Base-by-base conservation (phyloP, 2,888 invertebrate species). In the Phrixothrix hirtus region DNA sequence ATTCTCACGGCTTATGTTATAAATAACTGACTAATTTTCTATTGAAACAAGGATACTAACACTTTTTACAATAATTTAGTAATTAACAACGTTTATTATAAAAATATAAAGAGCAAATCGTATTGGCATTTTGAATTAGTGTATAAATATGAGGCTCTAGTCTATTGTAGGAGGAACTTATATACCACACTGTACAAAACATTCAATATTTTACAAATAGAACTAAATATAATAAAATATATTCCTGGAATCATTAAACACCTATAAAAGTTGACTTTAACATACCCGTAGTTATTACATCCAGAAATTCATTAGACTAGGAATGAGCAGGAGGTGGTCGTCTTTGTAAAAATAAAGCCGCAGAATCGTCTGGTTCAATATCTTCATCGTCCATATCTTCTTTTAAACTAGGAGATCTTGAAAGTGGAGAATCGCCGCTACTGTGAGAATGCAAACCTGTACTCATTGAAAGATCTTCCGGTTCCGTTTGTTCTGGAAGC, bases 401-500 rank as follows among this genome's bases (percentile, higher is more conserved):
- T 44, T 67, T 62, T 37, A 76, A 75, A 60, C 77, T 76, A 0
- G 69, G 68, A 1, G 78, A 76, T 21, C 73, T 74, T 12, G 78
- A 78, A 49, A 76, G 48, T 1, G 80, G 79, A 0, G 81, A 79
- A 26, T 73, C 75, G 0, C 76, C 77, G 52, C 78, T 78, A 62
- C 78, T 78, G 61, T 79, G 79, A 1, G 79, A 79, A 59, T 77
- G 74, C 59, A 77, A 66, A 0, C 79, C 78, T 2, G 79, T 79
- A 35, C 81, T 83, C 81, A 92, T 85, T 45, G 92, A 92, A 58
- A 94, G 79, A 73, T 94, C 94, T 73, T 94, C 93, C 4, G 94
- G 94, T 74, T 93, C 93, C 1, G 93, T 93, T 78, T 94, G 94
- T 73, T 89, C 92, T 11, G 92, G 92, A 36, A 83, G 71, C 4